Base-by-base conservation (phyloP, 2,888 invertebrate genomes). In the Bellardia pandia region DNA sequence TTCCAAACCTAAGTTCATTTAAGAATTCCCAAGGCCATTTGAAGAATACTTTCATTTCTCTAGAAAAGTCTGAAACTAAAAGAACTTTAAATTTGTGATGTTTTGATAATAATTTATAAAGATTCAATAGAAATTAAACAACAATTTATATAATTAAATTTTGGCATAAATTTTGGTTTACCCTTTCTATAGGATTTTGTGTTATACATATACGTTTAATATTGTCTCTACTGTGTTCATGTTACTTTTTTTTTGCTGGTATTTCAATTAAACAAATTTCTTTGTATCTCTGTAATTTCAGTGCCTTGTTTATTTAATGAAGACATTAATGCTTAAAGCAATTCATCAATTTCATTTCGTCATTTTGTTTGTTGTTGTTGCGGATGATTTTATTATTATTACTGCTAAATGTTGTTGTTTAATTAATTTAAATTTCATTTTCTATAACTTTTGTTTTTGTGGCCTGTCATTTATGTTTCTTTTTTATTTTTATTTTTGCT, bases 371-470 rank as follows among this genome's bases (percentile, higher is more conserved):
- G n/a, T 77, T 60, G 33, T 37, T 80, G 37, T 71, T 75, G 58
- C 9, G 8, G 16, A 23, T 58, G 58, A 58, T 58, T 58, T 58
- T 58, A 58, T 56, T 45, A 45, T 45, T 45, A 45, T 51, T 58
- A 13, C 30, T 30, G 13, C 0, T 58, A 3, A 3, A 13, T 58
- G 33, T 77, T 68, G 75, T 37, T 75, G 78, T 66, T 87, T 85
- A 87, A 85, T 87, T 85, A 87, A 87, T 87, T 85, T 87, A 85
- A 87, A 87, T 87, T 87, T 85, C n/a, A 78, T 69, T 76, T 58
- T 72, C 37, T 42, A 66, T 77, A 62, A 42, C 23, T 71, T 56
- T 71, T 5, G 60, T 45, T 45, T 68, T 80, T 72, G 62, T 48
- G 40, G 8, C 45, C 45, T 71, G 60, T 62, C 69, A 79, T 13